These are phyloP conservation scores for Perognathus longimembris DNA, from an alignment of 2,113 vertebrate species.

Conservation along the genomic window DNA sequence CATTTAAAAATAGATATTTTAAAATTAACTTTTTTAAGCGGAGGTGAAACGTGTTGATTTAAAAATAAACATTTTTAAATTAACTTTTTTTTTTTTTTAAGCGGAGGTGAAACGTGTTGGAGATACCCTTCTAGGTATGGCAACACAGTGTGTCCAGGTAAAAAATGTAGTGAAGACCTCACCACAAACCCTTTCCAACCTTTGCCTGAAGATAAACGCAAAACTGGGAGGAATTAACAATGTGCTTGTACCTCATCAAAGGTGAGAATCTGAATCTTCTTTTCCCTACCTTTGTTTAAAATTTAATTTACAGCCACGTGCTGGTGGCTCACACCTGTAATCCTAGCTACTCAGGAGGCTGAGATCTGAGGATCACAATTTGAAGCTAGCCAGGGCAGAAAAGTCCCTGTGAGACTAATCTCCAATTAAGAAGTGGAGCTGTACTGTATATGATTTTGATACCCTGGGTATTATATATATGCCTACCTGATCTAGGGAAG, in stretches of 20 bases:
- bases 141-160: slow-evolving; percentile 98
- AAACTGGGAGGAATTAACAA: slow-evolving; percentile 99
- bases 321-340: too few species aligned
- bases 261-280: slow-evolving; percentile 86
- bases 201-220: slow-evolving; percentile 99
- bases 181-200: slow-evolving; percentile 97
- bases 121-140: slow-evolving; percentile 98
- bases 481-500: too few species aligned
- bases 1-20: too few species aligned
- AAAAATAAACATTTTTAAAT: too few species aligned
- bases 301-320: background rate
- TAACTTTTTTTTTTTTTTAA: slow-evolving; percentile 80
- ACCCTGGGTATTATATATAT: too few species aligned
- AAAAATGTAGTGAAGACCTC: slow-evolving; percentile 99
- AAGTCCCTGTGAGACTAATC: too few species aligned
- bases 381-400: too few species aligned
- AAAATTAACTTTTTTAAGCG: slow-evolving; percentile 87
- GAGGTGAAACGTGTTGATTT: slow-evolving; percentile 99
- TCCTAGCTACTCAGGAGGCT: too few species aligned
- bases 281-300: slow-evolving; percentile 6
- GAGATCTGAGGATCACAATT: too few species aligned
- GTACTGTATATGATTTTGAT: too few species aligned
- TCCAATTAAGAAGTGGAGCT: too few species aligned
- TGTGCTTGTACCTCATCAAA: slow-evolving; percentile 98
- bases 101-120: slow-evolving; percentile 99